Percentiles rank a stretch among this genome's conserved stretches.
Conservation (phyloP, 2,888 invertebrate genomes). For the Amblyteles armatorius region DNA sequence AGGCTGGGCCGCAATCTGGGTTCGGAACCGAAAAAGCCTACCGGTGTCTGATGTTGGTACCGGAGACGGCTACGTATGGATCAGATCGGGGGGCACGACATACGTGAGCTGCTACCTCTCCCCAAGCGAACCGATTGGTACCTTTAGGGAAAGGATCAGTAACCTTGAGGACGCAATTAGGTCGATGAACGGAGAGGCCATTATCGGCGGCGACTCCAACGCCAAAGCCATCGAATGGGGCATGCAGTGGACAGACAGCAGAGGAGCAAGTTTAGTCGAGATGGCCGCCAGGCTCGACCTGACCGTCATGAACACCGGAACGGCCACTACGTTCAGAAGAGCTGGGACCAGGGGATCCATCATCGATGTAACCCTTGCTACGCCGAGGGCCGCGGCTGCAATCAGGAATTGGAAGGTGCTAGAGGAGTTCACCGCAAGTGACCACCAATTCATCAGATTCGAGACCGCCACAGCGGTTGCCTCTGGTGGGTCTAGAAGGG, state of each 20-base stretch:
- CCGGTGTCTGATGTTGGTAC: background rate
- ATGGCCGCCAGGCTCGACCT: no score
- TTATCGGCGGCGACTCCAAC: background rate
- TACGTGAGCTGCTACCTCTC: background rate
- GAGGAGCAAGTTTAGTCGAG: no score
- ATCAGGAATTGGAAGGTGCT: no score
- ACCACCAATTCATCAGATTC: background rate
- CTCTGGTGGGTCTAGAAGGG: background rate
- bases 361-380: no score
- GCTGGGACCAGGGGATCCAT: no score
- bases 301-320: no score
- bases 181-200: background rate
- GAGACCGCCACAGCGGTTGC: background rate
- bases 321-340: no score
- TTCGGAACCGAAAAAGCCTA: conserved; percentile 11
- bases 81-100: background rate
- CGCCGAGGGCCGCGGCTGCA: no score
- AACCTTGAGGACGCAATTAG: background rate
- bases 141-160: background rate
- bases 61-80: conserved; percentile 3
- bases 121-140: no score
- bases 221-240: background rate
- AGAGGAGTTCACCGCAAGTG: no score
- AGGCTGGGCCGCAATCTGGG: conserved; percentile 12
- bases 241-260: no score